A percentile compares a stretch with the other conserved stretches of the same genome.
Evolutionary conservation across 2,888 invertebrate genomes (phyloP).

Genomic region (Eumerus sabulonum): DNA sequence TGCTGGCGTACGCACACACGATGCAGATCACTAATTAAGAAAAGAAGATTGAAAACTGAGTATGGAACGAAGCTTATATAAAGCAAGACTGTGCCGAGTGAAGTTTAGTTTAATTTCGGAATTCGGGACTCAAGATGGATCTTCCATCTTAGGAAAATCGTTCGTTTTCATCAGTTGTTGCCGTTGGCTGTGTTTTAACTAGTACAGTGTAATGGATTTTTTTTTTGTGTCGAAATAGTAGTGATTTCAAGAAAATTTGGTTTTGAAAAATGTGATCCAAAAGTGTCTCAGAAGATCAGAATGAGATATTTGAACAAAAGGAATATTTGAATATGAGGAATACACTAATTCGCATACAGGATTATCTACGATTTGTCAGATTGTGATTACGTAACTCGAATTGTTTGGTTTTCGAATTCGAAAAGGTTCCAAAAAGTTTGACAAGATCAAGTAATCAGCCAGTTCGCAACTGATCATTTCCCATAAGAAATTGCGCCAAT

Average conservation of each 20-base stretch:
- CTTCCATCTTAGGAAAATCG: slow-evolving; percentile 38
- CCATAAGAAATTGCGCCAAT: too few relatives aligned
- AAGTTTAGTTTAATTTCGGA: slow-evolving; percentile 60
- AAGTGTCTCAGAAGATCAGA: slow-evolving; percentile 5
- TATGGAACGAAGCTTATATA: slow-evolving; percentile 59
- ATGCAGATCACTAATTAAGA: slow-evolving; percentile 55
- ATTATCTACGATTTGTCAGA: too few relatives aligned
- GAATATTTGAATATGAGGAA: too few relatives aligned
- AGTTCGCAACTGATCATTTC: too few relatives aligned
- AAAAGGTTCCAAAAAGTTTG: too few relatives aligned
- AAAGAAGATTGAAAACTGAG: slow-evolving; percentile 25
- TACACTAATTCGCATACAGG: too few relatives aligned
- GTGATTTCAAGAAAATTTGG: slow-evolving; percentile 21
- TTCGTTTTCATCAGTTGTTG: slow-evolving; percentile 13
- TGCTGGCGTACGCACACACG: slow-evolving; percentile 53
- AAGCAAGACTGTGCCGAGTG: slow-evolving; percentile 39
- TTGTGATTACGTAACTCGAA: too few relatives aligned
- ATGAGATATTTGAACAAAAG: too few relatives aligned
- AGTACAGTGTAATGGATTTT: background rate
- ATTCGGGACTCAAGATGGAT: slow-evolving; percentile 63
- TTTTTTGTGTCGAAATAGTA: background rate
- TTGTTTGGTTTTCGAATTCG: too few relatives aligned
- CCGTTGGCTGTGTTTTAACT: background rate
- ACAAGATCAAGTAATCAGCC: too few relatives aligned
- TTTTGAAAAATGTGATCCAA: slow-evolving; percentile 9